Percentiles rank a stretch among this genome's conserved stretches.
phyloP scores from a whole-genome alignment of 2,797 vertebrate species.

The Melanotaenia trifasciata region DNA sequence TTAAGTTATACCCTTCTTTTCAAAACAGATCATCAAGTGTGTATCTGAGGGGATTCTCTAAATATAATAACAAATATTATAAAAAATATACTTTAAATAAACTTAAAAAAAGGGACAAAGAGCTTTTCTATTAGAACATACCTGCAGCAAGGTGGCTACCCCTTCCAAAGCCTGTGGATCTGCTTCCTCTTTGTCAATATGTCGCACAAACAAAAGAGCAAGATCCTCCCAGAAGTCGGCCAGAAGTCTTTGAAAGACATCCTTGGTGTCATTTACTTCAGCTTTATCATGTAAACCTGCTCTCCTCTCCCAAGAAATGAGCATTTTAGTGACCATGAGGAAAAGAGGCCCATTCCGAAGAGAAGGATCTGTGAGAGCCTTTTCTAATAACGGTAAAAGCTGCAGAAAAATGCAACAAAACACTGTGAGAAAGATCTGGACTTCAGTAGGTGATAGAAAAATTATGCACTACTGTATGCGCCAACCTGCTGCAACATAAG shows the following conservation, averaged over 20 bases:
- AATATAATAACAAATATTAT: not conserved
- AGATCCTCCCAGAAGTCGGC: slow-evolving; percentile 90
- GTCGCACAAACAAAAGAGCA: slow-evolving; percentile 82
- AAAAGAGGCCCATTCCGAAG: slow-evolving; percentile 91
- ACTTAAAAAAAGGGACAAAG: not conserved
- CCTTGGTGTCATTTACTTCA: slow-evolving; percentile 39
- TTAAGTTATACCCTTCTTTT: slow-evolving; percentile 19
- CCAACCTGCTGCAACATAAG: slow-evolving; percentile 91
- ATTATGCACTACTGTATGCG: not conserved
- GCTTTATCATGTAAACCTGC: slow-evolving; percentile 64
- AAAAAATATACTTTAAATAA: not conserved
- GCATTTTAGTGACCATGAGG: slow-evolving; percentile 86
- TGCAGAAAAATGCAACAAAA: slow-evolving; percentile 61
- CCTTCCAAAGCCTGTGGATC: slow-evolving; percentile 85
- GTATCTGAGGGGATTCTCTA: not conserved
- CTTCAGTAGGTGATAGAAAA: not conserved
- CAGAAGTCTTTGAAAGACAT: slow-evolving; percentile 84
- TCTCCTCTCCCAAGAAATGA: slow-evolving; percentile 92
- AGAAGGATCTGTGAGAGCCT: slow-evolving; percentile 82
- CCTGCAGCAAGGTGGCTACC: slow-evolving; percentile 87
- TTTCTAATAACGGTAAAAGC: slow-evolving; percentile 89
- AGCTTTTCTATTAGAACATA: slow-evolving; percentile 31
- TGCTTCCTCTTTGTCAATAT: slow-evolving; percentile 82
- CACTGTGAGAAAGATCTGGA: slow-evolving; percentile 8
- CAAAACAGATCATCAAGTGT: not conserved